Evolutionary conservation across 1,140 invertebrate species (phyloP), one percentile per base, ranked within the genome.

Genomic region (Pomacea maculata): DNA sequence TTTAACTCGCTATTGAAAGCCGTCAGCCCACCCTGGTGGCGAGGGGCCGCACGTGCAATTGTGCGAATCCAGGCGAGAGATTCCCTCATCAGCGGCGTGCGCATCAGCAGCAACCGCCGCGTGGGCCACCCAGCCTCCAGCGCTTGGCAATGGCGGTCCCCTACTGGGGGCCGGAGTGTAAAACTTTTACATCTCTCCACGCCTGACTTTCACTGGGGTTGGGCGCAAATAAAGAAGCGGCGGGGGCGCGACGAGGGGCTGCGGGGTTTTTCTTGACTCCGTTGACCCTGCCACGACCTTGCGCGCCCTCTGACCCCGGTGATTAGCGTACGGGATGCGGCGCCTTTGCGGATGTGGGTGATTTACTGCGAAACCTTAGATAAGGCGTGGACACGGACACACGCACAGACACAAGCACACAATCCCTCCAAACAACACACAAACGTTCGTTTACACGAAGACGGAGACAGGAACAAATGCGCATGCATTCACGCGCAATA

Each of bases 171-270:
- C 34, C 21, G 77, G 65, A 52, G 64, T 70, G 77, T 78, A 78
- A 70, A 78, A 78, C 77, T 78, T 78, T 78, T 78, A 78, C 70
- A 65, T 65, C 29, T 15, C 67, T 68, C 77, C 52, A 70, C 77
- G 70, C 45, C 65, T 78, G 77, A 78, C 67, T 78, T 70, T 45
- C 65, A 70, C 57, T 61, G 57, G 57, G 57, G 11, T 2, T 61
- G 57, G 11, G 57, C 57, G 15, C 57, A 61, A 61, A 61, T 61
- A 61, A 61, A 61, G 57, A 61, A 11, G 57, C 57, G 11, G 11
- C 57, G 57, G 11, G 57, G 57, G 57, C 57, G 11, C 11, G 57
- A 8, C 57, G 57, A 61, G 57, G 57, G 11, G 57, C 11, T 17
- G 57, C 15, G 57, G 57, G 57, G 11, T 61, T 61, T 61, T 61